These are phyloP conservation scores for Podarcis raffonei DNA, from an alignment of 2,113 vertebrate species.

Conservation along the genomic window DNA sequence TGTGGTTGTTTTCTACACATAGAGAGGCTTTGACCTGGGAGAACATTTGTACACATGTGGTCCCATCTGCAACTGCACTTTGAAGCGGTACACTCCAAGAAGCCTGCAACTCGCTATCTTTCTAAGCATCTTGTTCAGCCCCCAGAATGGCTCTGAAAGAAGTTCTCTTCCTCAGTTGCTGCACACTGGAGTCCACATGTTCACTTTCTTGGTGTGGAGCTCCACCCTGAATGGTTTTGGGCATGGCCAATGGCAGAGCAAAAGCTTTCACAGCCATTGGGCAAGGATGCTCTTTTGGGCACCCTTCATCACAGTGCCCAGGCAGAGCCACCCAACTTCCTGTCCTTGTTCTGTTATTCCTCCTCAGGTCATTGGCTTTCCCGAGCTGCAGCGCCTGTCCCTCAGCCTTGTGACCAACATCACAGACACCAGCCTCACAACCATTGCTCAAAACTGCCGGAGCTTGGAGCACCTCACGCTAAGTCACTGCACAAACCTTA, in stretches of 20 bases:
- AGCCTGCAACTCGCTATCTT: not conserved
- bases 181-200: no score
- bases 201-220: no score
- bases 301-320: not conserved
- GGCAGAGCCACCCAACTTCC: not conserved
- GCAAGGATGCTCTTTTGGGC: not conserved
- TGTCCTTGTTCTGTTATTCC: not conserved
- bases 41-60: no score
- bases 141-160: not conserved
- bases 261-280: not conserved
- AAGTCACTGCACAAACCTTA: conserved; percentile 80
- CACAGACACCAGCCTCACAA: conserved; percentile 76
- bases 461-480: conserved; percentile 78
- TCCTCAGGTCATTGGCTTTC: conserved; percentile 76
- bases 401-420: conserved; percentile 81
- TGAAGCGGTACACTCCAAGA: not conserved
- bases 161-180: not conserved
- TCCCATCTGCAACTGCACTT: not conserved
- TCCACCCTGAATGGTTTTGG: no score
- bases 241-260: no score
- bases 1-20: no score
- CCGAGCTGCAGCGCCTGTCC: conserved; percentile 78
- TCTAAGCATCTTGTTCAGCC: not conserved
- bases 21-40: not conserved
- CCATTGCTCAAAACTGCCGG: conserved; percentile 78